Percentiles rank a stretch among this genome's conserved stretches.
phyloP scores from a whole-genome alignment of 2,797 vertebrate species.

The Rhadinocentrus ornatus region DNA sequence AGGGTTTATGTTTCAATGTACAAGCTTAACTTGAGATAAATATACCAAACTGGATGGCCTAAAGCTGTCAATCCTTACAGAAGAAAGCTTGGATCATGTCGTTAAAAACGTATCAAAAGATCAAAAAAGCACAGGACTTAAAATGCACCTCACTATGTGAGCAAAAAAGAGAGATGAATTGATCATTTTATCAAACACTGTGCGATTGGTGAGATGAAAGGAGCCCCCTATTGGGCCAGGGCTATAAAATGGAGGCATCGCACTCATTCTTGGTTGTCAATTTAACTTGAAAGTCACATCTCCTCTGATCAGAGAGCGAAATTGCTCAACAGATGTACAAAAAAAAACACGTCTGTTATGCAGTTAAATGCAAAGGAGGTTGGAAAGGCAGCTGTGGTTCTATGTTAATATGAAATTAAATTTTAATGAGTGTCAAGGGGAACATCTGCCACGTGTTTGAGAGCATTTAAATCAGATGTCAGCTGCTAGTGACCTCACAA shows the following conservation, averaged over 20 bases:
- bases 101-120: slow-evolving; percentile 57
- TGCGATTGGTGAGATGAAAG: slow-evolving; percentile 67
- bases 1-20: slow-evolving; percentile 31
- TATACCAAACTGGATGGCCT: slow-evolving; percentile 11
- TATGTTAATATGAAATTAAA: slow-evolving; percentile 46
- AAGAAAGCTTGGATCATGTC: slow-evolving; percentile 42
- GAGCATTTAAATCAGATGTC: slow-evolving; percentile 43
- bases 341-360: slow-evolving; percentile 42
- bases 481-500: slow-evolving; percentile 30
- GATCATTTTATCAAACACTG: slow-evolving; percentile 61
- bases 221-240: slow-evolving; percentile 36
- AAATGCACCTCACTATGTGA: slow-evolving; percentile 61
- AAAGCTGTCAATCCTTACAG: slow-evolving; percentile 40
- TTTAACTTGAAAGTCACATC: slow-evolving; percentile 57
- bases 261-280: slow-evolving; percentile 50
- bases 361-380: slow-evolving; percentile 18
- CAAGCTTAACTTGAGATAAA: slow-evolving; percentile 27
- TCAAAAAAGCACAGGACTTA: slow-evolving; percentile 54
- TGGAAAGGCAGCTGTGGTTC: slow-evolving; percentile 10
- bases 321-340: slow-evolving; percentile 40
- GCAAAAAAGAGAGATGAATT: slow-evolving; percentile 59
- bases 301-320: slow-evolving; percentile 57
- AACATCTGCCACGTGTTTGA: slow-evolving; percentile 53
- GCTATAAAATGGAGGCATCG: slow-evolving; percentile 35
- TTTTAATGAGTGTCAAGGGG: slow-evolving; percentile 59